Conservation (phyloP, 2,113 vertebrate species). For the Lathamus discolor region DNA sequence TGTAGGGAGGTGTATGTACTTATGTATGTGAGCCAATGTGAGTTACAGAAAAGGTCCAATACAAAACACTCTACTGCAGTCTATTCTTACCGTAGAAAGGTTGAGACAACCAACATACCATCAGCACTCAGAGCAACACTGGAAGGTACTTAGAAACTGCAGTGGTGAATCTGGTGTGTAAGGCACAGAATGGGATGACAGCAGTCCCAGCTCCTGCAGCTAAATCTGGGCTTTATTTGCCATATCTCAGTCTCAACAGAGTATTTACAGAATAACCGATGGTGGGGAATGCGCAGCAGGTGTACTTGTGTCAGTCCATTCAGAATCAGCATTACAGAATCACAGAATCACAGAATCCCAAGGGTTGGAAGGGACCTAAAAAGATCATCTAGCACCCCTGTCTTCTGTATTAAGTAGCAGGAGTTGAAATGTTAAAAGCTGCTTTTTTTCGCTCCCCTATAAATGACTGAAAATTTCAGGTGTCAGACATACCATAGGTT, state of each 20-base stretch:
- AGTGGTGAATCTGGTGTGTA: not conserved
- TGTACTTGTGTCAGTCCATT: not conserved
- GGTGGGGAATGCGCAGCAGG: not conserved
- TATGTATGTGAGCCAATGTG: not conserved
- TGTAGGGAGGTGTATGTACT: not conserved
- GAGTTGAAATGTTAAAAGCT: not conserved
- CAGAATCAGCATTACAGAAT: fast-evolving
- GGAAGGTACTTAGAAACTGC: not conserved
- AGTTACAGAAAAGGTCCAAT: not conserved
- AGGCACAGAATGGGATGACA: not conserved
- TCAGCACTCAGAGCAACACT: not conserved
- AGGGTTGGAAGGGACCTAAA: no score
- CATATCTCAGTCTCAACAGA: not conserved
- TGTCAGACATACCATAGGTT: not conserved
- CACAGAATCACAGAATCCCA: no score
- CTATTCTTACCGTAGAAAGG: not conserved
- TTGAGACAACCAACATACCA: not conserved
- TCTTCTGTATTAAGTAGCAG: not conserved
- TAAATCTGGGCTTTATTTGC: not conserved
- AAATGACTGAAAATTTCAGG: not conserved
- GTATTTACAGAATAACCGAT: not conserved
- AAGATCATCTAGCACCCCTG: fast-evolving
- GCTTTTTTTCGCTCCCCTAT: not conserved
- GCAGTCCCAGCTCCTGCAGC: not conserved
- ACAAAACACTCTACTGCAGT: not conserved